Percentiles rank a stretch among this genome's conserved stretches.
These are phyloP conservation scores for Tyto alba DNA, from an alignment of 2,113 vertebrate genomes.

Conservation along the genomic window DNA sequence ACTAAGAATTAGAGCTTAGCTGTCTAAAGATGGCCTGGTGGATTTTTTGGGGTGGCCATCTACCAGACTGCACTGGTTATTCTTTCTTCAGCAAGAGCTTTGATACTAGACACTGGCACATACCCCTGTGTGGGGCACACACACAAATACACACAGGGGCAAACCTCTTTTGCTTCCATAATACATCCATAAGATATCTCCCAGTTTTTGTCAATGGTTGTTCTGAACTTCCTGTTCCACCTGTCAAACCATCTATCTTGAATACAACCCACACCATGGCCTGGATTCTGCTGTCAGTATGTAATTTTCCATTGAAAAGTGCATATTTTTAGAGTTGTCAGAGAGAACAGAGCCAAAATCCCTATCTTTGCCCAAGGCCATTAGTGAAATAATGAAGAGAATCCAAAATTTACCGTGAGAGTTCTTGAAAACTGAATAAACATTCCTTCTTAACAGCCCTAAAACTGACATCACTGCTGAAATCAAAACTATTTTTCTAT, in stretches of 20 bases:
- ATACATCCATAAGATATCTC: background rate
- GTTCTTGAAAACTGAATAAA: background rate
- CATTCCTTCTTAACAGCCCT: background rate
- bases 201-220: background rate
- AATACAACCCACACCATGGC: background rate
- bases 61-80: background rate
- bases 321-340: background rate
- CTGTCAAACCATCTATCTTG: background rate
- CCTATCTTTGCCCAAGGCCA: background rate
- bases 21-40: background rate
- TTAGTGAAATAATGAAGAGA: background rate
- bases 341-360: background rate
- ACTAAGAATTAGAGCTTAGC: background rate
- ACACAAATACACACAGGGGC: too few relatives aligned
- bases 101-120: background rate
- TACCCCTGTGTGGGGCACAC: accelerated
- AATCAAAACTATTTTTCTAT: background rate
- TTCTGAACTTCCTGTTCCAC: background rate
- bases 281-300: background rate
- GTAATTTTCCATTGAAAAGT: background rate
- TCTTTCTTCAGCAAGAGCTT: background rate
- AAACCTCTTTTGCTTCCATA: background rate
- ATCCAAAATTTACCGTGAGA: background rate
- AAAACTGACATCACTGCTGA: background rate
- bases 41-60: background rate